phyloP scores from a whole-genome alignment of 1,140 invertebrate genomes.

The Maniola jurtina region DNA sequence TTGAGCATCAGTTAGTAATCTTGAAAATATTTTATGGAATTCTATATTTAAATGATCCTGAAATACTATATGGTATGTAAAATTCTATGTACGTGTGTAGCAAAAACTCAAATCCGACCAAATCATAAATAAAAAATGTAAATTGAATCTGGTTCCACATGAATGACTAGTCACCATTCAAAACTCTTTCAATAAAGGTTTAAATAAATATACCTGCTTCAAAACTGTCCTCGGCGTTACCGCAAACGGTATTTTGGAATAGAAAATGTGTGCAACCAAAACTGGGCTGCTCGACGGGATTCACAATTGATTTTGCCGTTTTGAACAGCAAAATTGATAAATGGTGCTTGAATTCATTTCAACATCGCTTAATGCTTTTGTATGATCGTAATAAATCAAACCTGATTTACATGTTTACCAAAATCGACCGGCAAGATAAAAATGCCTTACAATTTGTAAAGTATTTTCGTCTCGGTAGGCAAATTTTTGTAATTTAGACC shows the following conservation, averaged over 20 bases:
- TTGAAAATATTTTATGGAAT: no score
- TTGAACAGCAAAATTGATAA: constrained; percentile 1
- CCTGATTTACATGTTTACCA: no score
- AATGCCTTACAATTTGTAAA: no score
- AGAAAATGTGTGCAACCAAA: constrained; percentile 3
- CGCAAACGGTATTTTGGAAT: constrained; percentile 1
- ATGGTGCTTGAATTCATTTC: background rate
- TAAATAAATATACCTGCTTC: background rate
- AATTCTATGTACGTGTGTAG: no score
- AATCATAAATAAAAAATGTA: background rate
- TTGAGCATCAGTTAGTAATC: no score
- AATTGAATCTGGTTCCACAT: background rate
- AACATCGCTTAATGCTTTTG: background rate
- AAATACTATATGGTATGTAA: no score
- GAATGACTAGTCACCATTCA: background rate
- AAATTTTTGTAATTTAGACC: no score
- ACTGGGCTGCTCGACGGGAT: background rate
- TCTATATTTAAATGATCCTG: no score
- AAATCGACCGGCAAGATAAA: no score
- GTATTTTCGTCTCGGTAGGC: no score
- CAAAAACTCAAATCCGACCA: background rate
- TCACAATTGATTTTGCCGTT: constrained; percentile 3
- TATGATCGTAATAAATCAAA: background rate
- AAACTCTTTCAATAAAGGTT: background rate
- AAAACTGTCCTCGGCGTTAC: background rate